These are phyloP conservation scores for Diaperis boleti DNA, from an alignment of 2,888 invertebrate species.

Conservation along the genomic window DNA sequence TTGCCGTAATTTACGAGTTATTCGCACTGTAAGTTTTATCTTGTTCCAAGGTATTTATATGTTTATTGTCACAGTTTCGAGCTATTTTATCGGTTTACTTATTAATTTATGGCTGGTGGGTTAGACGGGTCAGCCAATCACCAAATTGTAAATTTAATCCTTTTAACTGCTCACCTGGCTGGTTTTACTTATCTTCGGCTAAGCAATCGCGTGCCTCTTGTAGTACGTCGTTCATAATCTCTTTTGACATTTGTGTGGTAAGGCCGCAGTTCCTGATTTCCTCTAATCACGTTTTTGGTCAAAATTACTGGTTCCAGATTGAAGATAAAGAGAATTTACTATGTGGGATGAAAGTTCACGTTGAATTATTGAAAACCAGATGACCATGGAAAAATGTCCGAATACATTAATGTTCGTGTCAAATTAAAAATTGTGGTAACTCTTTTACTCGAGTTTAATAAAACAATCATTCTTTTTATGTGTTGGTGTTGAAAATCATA, in stretches of 20 bases:
- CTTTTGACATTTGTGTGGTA: background rate
- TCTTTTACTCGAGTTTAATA: background rate
- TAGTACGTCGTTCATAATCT: background rate
- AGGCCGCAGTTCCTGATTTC: background rate
- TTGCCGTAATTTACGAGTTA: slow-evolving; percentile 31
- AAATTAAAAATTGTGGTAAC: slow-evolving; percentile 11
- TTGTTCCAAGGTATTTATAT: slow-evolving; percentile 20
- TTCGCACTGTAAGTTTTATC: slow-evolving; percentile 30
- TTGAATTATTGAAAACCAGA: slow-evolving; percentile 2
- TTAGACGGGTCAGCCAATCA: slow-evolving; percentile 7
- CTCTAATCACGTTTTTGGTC: slow-evolving; percentile 1
- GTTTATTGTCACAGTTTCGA: slow-evolving; percentile 14
- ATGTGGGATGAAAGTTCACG: slow-evolving; percentile 6
- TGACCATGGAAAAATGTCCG: slow-evolving; percentile 11
- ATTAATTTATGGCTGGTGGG: slow-evolving; percentile 20
- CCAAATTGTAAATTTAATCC: too few relatives aligned
- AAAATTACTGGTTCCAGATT: background rate
- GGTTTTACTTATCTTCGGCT: background rate
- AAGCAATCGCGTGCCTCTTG: background rate
- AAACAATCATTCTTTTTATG: background rate
- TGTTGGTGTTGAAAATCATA: background rate
- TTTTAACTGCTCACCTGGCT: too few relatives aligned
- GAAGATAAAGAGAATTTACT: background rate
- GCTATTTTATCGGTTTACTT: slow-evolving; percentile 10
- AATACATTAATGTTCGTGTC: background rate